Percentiles rank a stretch among this genome's conserved stretches.
Evolutionary conservation across 1,140 invertebrate genomes (phyloP).

Genomic region (Pseudoatta argentina): DNA sequence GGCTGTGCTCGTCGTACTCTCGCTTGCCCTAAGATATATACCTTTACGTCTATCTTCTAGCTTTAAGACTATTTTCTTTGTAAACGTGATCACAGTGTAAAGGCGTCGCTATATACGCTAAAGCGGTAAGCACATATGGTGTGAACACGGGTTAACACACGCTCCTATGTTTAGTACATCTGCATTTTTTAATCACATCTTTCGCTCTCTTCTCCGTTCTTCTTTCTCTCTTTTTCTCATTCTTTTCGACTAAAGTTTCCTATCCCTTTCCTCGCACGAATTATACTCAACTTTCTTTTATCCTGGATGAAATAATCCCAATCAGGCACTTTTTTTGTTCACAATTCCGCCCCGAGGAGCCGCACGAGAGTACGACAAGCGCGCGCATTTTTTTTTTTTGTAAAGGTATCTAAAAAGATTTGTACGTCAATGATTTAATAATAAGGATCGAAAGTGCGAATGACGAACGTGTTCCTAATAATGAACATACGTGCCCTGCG

Average conservation of each 20-base stretch:
- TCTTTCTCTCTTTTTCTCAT: background rate
- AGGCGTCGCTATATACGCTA: constrained; percentile 75
- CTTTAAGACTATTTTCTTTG: constrained; percentile 81
- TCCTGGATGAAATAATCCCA: constrained; percentile 32
- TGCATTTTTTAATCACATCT: constrained; percentile 38
- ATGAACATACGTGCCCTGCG: constrained; percentile 47
- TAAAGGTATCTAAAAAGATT: constrained; percentile 81
- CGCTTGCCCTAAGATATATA: constrained; percentile 69
- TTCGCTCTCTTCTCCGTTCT: background rate
- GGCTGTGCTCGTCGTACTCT: constrained; percentile 82
- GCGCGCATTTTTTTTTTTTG: constrained; percentile 46
- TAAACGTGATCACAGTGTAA: constrained; percentile 84
- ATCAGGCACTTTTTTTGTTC: constrained; percentile 75
- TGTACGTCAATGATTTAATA: constrained; percentile 73
- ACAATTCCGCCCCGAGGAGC: constrained; percentile 53
- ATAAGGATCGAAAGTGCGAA: constrained; percentile 63
- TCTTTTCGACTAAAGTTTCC: background rate
- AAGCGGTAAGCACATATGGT: constrained; percentile 66
- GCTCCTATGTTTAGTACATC: constrained; percentile 63
- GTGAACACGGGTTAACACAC: constrained; percentile 62
- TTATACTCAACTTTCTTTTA: background rate
- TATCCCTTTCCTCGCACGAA: background rate
- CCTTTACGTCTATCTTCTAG: constrained; percentile 76
- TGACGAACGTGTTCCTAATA: constrained; percentile 59
- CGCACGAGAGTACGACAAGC: constrained; percentile 52